Conservation (phyloP, 2,888 invertebrate species). For the Archaeoteleia sp. region DNA sequence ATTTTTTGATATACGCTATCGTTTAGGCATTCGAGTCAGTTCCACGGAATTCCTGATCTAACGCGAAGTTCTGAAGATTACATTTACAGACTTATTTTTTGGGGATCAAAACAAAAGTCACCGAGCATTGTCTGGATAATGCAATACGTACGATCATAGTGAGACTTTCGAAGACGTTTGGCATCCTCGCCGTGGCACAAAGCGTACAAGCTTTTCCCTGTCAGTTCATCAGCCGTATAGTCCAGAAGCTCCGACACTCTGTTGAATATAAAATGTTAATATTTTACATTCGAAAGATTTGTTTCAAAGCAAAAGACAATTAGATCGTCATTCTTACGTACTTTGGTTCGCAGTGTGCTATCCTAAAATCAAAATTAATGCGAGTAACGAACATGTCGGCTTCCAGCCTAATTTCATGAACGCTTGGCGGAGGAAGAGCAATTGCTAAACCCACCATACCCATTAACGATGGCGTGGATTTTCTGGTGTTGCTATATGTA, state of each 20-base stretch:
- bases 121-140: no score
- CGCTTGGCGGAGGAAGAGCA: conserved; percentile 96
- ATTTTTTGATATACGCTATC: conserved; percentile 57
- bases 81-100: background rate
- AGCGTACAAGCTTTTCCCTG: conserved; percentile 94
- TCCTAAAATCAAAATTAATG: conserved; percentile 95
- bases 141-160: conserved; percentile 95
- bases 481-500: conserved; percentile 92
- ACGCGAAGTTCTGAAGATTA: conserved; percentile 1
- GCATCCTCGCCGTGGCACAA: conserved; percentile 98
- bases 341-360: conserved; percentile 98
- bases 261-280: conserved; percentile 34
- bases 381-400: conserved; percentile 97
- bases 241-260: conserved; percentile 95
- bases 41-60: background rate
- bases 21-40: conserved; percentile 36
- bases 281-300: background rate
- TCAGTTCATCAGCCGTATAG: conserved; percentile 94
- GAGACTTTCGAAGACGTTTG: conserved; percentile 93
- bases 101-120: background rate
- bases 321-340: conserved; percentile 77
- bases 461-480: conserved; percentile 89
- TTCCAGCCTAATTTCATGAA: conserved; percentile 96
- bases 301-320: background rate
- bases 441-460: conserved; percentile 97